phyloP scores from a whole-genome alignment of 2,113 vertebrate species.

The Pholis gunnellus region DNA sequence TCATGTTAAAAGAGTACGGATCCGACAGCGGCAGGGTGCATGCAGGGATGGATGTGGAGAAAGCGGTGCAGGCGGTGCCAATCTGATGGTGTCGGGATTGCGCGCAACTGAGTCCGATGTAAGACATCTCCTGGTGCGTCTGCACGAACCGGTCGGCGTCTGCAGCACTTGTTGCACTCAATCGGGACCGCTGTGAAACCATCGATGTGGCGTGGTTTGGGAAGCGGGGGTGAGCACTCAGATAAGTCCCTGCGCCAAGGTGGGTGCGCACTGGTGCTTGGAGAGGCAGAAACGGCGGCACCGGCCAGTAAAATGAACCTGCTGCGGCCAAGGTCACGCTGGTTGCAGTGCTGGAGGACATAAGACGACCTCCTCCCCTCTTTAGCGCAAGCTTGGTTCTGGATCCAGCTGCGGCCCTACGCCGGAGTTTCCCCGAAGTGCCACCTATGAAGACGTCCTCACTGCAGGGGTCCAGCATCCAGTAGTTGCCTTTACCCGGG shows the following conservation, averaged over 20 bases:
- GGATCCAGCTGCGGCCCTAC: constrained; percentile 70
- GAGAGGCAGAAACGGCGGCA: constrained; percentile 78
- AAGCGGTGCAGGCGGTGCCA: constrained; percentile 72
- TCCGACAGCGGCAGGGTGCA: constrained; percentile 73
- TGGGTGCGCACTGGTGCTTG: constrained; percentile 71
- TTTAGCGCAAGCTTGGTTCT: constrained; percentile 77
- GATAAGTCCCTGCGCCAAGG: constrained; percentile 57
- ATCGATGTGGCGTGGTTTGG: constrained; percentile 70
- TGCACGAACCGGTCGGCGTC: constrained; percentile 68
- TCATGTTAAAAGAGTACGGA: constrained; percentile 77
- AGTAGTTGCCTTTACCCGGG: constrained; percentile 88
- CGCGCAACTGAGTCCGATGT: constrained; percentile 73
- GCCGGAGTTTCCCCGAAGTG: constrained; percentile 82
- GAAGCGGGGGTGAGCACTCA: constrained; percentile 61
- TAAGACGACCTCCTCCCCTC: constrained; percentile 67
- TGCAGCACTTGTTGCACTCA: constrained; percentile 39
- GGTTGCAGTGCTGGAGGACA: constrained; percentile 65
- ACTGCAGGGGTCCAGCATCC: constrained; percentile 88
- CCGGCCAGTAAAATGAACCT: constrained; percentile 84
- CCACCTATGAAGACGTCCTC: constrained; percentile 87
- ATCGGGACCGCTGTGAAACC: constrained; percentile 68
- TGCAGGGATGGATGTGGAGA: constrained; percentile 74
- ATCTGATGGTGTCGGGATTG: constrained; percentile 73
- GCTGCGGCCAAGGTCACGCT: constrained; percentile 76
- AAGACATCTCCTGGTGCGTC: constrained; percentile 76